Conservation (phyloP, 2,113 vertebrate genomes). For the Labrus mixtus region DNA sequence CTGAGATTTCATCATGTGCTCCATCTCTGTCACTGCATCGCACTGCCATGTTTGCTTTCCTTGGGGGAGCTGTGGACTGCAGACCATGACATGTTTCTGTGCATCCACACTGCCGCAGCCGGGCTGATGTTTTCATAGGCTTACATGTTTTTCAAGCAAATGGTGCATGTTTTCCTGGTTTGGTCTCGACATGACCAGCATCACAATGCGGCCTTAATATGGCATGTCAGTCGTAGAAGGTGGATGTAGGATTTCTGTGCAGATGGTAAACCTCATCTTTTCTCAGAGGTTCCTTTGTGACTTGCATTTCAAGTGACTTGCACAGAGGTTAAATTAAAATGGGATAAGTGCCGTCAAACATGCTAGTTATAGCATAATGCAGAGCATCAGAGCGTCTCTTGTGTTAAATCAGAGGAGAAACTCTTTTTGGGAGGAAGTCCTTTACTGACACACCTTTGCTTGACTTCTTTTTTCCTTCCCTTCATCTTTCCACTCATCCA, state of each 20-base stretch:
- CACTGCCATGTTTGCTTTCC: conserved; percentile 14
- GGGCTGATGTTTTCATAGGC: neutral
- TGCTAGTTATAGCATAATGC: too few species aligned
- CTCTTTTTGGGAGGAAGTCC: too few species aligned
- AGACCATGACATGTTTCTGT: conserved; percentile 6
- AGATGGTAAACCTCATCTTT: too few species aligned
- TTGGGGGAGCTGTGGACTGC: neutral
- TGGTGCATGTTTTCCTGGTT: neutral
- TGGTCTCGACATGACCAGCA: neutral
- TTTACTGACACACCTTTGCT: too few species aligned
- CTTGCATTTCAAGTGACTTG: too few species aligned
- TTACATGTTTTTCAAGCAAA: neutral
- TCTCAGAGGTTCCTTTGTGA: too few species aligned
- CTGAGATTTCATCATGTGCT: conserved; percentile 21
- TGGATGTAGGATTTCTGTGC: neutral
- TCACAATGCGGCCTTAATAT: neutral
- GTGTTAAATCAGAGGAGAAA: too few species aligned
- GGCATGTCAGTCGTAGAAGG: neutral
- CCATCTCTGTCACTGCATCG: conserved; percentile 20
- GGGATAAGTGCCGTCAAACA: too few species aligned
- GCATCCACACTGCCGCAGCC: neutral
- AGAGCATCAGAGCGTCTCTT: too few species aligned
- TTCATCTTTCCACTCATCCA: too few species aligned
- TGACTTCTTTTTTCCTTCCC: too few species aligned
- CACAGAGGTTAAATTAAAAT: too few species aligned